Base-by-base conservation (phyloP, 2,113 vertebrate species). In the Sitta europaea region DNA sequence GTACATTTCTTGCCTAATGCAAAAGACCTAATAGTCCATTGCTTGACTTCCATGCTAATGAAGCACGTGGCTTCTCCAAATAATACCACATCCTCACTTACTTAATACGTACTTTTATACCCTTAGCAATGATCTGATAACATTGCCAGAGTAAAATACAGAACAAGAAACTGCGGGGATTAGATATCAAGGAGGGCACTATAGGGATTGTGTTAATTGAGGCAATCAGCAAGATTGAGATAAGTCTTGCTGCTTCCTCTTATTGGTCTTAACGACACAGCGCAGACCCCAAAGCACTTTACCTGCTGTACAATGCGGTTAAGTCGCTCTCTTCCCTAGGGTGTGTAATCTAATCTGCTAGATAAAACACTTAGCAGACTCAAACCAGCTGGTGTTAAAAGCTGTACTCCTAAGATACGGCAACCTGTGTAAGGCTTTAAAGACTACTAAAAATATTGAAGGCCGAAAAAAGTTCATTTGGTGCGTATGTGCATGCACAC, bases 1-100 rank as follows among this genome's bases (percentile, higher is more conserved):
- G 63, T 65, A 59, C 40, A 50, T 83, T 86, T 90, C 47, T 94
- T 76, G 70, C 43, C 45, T 88, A 86, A 62, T 0, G 0, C 3
- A 1, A 80, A 94, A 92, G 57, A 61, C 72, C 86, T 91, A 86
- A 78, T 77, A 94, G 70, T 36, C 77, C 48, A 24, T 72, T 61
- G 31, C 84, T 93, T 92, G 80, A 96, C 96, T 97, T 94, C 77
- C 92, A 86, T 70, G 55, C 91, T 94, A 97, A 92, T 96, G 92
- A 92, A 65, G 51, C 62, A 38, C 6, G 3, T 94, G 67, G 22
- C 38, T 88, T 91, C 75, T 83, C 83, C 80, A 78, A 75, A 47
- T 86, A 95, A 48, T 65, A 45, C 75, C 67, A 54, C 72, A 61
- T 95, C 78, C 42, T 89, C 0, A 1, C 59, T 91, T 71, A 50